Evolutionary conservation across 2,797 vertebrate species (phyloP).

Genomic region (Spea hammondii): DNA sequence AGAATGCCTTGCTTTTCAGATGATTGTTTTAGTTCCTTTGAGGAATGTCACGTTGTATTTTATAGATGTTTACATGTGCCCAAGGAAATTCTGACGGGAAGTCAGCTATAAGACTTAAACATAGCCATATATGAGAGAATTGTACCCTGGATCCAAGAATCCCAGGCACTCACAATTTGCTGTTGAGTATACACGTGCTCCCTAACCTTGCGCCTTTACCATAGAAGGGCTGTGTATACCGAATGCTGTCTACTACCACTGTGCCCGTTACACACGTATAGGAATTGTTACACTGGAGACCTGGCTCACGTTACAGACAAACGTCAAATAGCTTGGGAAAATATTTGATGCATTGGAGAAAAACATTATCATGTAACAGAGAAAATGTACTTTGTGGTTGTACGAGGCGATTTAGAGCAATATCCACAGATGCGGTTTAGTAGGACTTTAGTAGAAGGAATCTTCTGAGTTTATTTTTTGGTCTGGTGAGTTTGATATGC

Average conservation of each 20-base stretch:
- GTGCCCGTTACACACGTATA: not conserved
- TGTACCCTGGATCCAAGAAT: conserved; percentile 51
- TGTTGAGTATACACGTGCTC: conserved; percentile 56
- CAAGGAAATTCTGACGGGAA: conserved; percentile 60
- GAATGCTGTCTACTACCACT: not conserved
- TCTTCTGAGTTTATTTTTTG: too few species aligned
- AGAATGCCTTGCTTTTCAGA: not conserved
- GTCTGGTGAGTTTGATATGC: too few species aligned
- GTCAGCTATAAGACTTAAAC: conserved; percentile 53
- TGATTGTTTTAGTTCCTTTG: conserved; percentile 22
- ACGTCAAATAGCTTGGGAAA: too few species aligned
- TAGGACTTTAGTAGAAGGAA: too few species aligned
- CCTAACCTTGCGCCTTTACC: conserved; percentile 51
- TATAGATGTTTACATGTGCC: conserved; percentile 55
- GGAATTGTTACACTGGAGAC: not conserved
- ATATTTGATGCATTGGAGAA: too few species aligned
- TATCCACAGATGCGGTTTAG: too few species aligned
- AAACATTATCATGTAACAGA: too few species aligned
- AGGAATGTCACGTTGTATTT: conserved; percentile 55
- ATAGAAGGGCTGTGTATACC: conserved; percentile 58
- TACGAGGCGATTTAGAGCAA: too few species aligned
- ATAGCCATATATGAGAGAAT: conserved; percentile 62
- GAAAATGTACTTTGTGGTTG: too few species aligned
- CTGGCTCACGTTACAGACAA: not conserved
- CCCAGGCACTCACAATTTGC: conserved; percentile 53